Percentiles rank a stretch among this genome's conserved stretches.
Conservation (phyloP, 2,888 invertebrate genomes). For the Phyto melanocephala region DNA sequence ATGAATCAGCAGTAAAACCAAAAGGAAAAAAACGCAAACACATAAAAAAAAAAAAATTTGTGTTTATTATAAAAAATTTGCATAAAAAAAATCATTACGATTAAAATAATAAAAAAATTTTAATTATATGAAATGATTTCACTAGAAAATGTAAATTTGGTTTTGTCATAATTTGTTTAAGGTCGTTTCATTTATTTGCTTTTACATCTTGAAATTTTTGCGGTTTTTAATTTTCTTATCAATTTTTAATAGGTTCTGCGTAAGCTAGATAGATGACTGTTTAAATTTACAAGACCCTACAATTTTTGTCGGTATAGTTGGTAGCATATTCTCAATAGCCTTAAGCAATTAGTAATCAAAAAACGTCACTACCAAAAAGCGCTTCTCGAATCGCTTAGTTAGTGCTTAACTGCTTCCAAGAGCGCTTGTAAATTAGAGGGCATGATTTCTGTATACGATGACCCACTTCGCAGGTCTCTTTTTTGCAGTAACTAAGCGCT, state of each 20-base stretch:
- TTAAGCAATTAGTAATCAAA: no score
- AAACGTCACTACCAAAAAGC: no score
- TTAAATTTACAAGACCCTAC: no score
- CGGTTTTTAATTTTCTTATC: background rate
- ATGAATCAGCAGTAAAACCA: slow-evolving; percentile 14
- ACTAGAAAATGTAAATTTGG: background rate
- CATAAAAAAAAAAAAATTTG: background rate
- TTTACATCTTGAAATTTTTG: background rate
- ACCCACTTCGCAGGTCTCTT: no score
- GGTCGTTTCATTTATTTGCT: background rate
- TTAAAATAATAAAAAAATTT: background rate
- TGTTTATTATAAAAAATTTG: slow-evolving; percentile 13
- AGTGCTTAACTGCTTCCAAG: no score
- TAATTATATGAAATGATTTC: background rate
- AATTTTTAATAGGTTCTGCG: slow-evolving; percentile 1
- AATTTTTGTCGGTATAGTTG: no score
- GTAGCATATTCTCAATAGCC: no score
- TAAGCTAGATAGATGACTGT: background rate
- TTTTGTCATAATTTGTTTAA: slow-evolving; percentile 5
- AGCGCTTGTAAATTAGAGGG: no score
- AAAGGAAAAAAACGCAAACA: no score
- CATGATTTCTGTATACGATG: no score
- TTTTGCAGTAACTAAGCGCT: no score
- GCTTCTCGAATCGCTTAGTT: no score
- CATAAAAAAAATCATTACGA: background rate